Base-by-base conservation (phyloP, 2,888 invertebrate species). In the Trichogramma evanescens region DNA sequence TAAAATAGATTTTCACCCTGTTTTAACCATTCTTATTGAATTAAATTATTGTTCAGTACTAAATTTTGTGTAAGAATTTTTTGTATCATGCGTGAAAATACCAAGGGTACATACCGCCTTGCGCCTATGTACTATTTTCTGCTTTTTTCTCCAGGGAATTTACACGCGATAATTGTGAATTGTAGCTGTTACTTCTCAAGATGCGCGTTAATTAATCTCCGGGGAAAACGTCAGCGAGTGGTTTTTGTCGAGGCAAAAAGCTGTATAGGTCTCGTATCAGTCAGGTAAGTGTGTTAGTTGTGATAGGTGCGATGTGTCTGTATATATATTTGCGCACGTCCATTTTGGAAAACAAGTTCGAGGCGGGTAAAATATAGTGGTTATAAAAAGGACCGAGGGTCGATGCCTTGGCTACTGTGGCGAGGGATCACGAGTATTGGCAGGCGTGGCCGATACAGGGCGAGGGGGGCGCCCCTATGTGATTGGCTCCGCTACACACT, bases 371-470 rank as follows among this genome's bases (percentile, higher is more conserved):
- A 58, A 26, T 26, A 26, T 26, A 26, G 26, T 26, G 26, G 26
- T 26, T 26, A 26, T 26, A 26, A 26, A 61, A 61, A 59, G 61
- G 62, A 61, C 58, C 49, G 66, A 69, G 71, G 72, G 71, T 70
- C 71, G 74, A 69, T 72, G 68, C 70, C 8, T 13, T 44, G 13
- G 61, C 59, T 60, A 63, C 58, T 58, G 67, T 69, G 74, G 74
- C 74, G 74, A 74, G 74, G 73, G 75, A 75, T 72, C 70, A 71
- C 72, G 71, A 75, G 74, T 75, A 77, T 76, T 74, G 76, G 77
- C 77, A 77, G 77, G 77, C 77, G 77, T 77, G 77, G 77, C 74
- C 71, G 73, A 65, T 71, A 74, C 74, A 46, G 73, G 69, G 70
- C 69, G 70, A 69, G 70, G 69, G 71, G 70, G 72, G 50, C 55